Evolutionary conservation across 2,113 vertebrate species (phyloP), one percentile per base, ranked within the genome.

Genomic region (Cephalopterus ornatus): DNA sequence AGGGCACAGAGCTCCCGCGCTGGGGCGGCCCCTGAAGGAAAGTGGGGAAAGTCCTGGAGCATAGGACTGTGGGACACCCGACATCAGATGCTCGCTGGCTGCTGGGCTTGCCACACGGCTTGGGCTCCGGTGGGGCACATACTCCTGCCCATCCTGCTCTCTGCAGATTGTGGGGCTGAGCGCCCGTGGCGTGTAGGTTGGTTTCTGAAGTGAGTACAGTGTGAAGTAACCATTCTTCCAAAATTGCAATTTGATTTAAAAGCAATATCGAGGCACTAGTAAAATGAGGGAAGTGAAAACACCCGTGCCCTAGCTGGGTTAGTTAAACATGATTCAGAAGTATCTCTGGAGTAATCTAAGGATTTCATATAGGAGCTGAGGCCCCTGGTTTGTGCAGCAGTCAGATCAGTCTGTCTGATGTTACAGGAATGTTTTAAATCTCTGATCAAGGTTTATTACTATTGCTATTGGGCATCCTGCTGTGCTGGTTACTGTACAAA

Each of bases 121-220:
- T 1, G 4, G 24, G 67, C n/a, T 37, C 37, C 2, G 46, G 59
- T 39, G 24, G 20, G 1, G 0, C 1, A 7, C 1, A 0, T 3
- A 28, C 32, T 44, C 50, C 56, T 24, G 58, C 32, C 35, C 26
- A 0, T 9, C 32, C 52, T 2, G 55, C 27, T 15, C 9, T 20
- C 55, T 39, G 73, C 56, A 27, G 61, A 9, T 2, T 26, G 46
- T 6, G 26, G 32, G 35, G 30, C 55, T 46, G 26, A 67, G 35
- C 0, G 0, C 19, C 44, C n/a, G 39, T 4, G 0, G 18, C 1
- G 9, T 8, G 3, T 14, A 18, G 9, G 13, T 52, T 35, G 50
- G 11, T 42, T 61, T 50, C 28, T 37, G 2, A 1, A 37, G n/a
- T 0, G 3, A 52, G 14, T 28, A 15, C 0, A 0, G n/a, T 21